Evolutionary conservation across 2,797 vertebrate genomes (phyloP), one percentile per base, ranked within the genome.

Genomic region (Phalloptychus januarius): DNA sequence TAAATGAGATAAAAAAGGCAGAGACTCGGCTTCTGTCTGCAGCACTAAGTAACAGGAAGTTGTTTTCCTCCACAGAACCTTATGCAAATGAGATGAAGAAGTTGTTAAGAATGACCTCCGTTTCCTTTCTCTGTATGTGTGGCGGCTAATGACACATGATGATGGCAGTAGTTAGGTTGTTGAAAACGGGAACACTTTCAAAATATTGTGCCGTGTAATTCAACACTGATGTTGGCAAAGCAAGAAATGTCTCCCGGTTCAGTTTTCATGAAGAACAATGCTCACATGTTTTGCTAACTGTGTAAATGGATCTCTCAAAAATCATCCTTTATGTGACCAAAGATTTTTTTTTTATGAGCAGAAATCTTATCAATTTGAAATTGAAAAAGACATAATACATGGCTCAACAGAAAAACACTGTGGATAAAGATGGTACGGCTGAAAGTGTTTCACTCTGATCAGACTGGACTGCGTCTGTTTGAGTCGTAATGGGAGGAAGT

Each of bases 41-140:
- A 56, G 72, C 31, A 28, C 7, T 42, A 40, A 56, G 2, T 5
- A 0, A 7, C 3, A 65, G 36, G n/a, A 44, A 56, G 36, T 28
- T 4, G 28, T 67, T 38, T 67, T 63, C 8, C 11, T n/a, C n/a
- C 36, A 25, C 18, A 69, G 38, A 5, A 42, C 5, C 2, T 67
- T 38, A 65, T 23, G 63, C 63, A 67, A 71, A 45, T 46, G 25
- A 18, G 2, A 28, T 18, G 4, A 40, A 58, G 1, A 58, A 11
- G 16, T 20, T 61, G 8, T 56, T 56, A 2, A 61, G 23, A 31
- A 58, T 18, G 31, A 40, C 2, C 40, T 20, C 36, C 10, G n/a
- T 18, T 74, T 74, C 40, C 73, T 61, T 74, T 54, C 73, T 33
- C n/a, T n/a, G 72, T 4, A 44, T 61, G 40, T 8, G 23, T 28